Evolutionary conservation across 1,140 invertebrate species (phyloP).

Genomic region (Idris sp.): DNA sequence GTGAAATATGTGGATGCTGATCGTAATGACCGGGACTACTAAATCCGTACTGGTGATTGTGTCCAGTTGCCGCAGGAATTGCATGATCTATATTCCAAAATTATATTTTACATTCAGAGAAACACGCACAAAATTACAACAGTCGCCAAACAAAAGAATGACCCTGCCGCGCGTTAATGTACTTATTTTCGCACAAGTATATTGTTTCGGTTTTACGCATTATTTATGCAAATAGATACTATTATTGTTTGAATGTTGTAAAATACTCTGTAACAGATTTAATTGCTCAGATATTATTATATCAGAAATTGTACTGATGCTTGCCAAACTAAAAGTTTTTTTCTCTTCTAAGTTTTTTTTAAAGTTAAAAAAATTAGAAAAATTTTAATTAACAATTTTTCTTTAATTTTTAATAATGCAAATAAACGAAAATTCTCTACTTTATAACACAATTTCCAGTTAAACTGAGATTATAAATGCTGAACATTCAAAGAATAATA

Average conservation of each 20-base stretch:
- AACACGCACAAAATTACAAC: constrained; percentile 36
- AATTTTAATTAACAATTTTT: too few species aligned
- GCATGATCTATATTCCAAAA: constrained; percentile 66
- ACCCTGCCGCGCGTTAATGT: constrained; percentile 36
- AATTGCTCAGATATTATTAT: constrained; percentile 20
- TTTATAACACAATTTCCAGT: too few species aligned
- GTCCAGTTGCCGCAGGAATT: constrained; percentile 65
- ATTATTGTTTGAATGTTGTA: constrained; percentile 35
- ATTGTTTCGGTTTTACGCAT: constrained; percentile 16
- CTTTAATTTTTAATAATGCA: too few species aligned
- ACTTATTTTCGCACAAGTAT: constrained; percentile 51
- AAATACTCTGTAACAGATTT: constrained; percentile 16
- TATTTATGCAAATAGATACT: constrained; percentile 52
- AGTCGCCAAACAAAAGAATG: constrained; percentile 43
- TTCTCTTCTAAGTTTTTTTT: too few species aligned
- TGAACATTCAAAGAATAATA: too few species aligned
- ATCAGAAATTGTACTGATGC: background rate
- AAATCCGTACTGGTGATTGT: constrained; percentile 65
- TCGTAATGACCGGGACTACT: constrained; percentile 60
- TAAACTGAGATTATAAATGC: too few species aligned
- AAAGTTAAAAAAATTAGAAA: too few species aligned
- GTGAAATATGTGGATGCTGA: constrained; percentile 59
- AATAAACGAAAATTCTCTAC: too few species aligned
- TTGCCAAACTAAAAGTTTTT: too few species aligned
- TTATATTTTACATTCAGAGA: constrained; percentile 58